Base-by-base conservation (phyloP, 2,113 vertebrate genomes). In the Lepus americanus region DNA sequence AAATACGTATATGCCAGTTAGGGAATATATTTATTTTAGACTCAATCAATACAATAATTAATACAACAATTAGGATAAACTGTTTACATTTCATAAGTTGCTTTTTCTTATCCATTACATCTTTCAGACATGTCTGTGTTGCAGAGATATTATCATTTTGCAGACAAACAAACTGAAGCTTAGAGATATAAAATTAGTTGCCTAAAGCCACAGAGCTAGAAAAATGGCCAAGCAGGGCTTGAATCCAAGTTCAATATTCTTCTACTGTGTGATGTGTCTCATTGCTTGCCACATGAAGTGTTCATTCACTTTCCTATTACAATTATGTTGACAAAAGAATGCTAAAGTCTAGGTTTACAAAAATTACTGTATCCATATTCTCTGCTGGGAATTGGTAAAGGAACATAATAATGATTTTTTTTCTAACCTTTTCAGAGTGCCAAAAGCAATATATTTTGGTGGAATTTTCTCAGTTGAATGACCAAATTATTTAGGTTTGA, bases 261-360 rank as follows among this genome's bases (percentile, higher is more conserved):
- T 64, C 79, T 25, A 53, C 51, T 16, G 10, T 84, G 29, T 39
- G 64, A 13, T 3, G 27, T 31, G 33, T 44, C 82, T 70, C n/a
- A 86, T 29, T 44, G 55, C 63, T 9, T 78, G 53, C 61, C 72
- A 29, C 51, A 53, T 31, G 29, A 91, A 89, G 55, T n/a, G 89
- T 49, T 96, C 36, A 49, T 90, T 94, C 36, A 39, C 69, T 92
- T 90, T 97, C 29, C 51, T 82, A 31, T 66, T 74, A 86, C 27
- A 88, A 36, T 1, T 72, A 20, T 66, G 59, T 73, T 88, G 90
- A 88, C 19, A 29, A 79, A 92, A 92, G 63, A 91, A 44, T 89
- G 36, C 9, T 95, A 63, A 44, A 39, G 44, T 67, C 25, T 70
- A 84, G 66, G 6, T 80, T 87, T 64, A 39, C 25, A 86, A 94